A percentile compares a stretch with the other conserved stretches of the same genome.
Evolutionary conservation across 2,888 invertebrate genomes (phyloP).

Genomic region (Tetragnatha montana): DNA sequence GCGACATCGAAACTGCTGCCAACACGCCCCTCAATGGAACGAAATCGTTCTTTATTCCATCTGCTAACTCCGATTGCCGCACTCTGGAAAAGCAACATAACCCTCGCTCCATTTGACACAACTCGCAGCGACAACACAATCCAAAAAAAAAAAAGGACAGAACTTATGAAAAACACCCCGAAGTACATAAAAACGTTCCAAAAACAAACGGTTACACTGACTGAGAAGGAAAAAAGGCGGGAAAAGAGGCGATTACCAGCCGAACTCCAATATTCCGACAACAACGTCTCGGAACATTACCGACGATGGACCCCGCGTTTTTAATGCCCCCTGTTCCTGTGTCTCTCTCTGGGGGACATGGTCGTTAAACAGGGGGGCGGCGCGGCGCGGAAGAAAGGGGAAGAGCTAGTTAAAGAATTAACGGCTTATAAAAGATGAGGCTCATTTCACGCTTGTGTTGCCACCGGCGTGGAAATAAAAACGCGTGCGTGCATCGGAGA

Average conservation of each 20-base stretch:
- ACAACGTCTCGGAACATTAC: constrained; percentile 50
- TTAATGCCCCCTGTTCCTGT: constrained; percentile 27
- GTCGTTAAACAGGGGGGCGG: constrained; percentile 1
- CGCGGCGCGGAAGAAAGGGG: neutral
- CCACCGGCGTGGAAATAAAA: constrained; percentile 7
- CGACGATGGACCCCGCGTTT: constrained; percentile 15
- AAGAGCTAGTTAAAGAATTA: constrained; percentile 49
- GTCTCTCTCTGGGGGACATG: constrained; percentile 1
- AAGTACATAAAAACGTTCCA: constrained; percentile 3
- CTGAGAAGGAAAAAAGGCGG: constrained; percentile 1
- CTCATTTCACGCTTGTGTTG: constrained; percentile 29
- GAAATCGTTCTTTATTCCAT: neutral
- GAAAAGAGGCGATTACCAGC: neutral
- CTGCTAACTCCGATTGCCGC: neutral
- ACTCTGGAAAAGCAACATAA: neutral
- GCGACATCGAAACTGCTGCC: too few relatives aligned
- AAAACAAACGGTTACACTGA: neutral
- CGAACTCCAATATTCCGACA: constrained; percentile 26
- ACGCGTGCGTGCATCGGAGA: constrained; percentile 13
- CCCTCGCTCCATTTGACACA: neutral
- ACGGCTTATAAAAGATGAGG: constrained; percentile 51
- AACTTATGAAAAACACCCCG: neutral
- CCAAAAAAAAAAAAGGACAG: neutral
- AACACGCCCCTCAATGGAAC: too few relatives aligned
- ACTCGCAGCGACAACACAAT: neutral